Percentiles rank a stretch among this genome's conserved stretches.
These are phyloP conservation scores for Dusona sp. DNA, from an alignment of 2,888 invertebrate genomes.

Conservation along the genomic window DNA sequence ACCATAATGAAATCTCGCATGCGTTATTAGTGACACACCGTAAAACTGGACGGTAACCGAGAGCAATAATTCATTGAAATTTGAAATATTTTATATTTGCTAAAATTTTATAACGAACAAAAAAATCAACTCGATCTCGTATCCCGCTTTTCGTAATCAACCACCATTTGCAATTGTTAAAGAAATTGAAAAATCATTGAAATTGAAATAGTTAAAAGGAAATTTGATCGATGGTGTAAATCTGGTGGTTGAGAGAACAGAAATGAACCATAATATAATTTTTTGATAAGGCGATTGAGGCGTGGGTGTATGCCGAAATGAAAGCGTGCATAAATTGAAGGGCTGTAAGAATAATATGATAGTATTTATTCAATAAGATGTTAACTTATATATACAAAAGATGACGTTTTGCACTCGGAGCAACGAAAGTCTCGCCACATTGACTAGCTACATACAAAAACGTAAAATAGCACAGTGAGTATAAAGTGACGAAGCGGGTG, in stretches of 20 bases:
- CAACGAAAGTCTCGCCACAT: conserved; percentile 75
- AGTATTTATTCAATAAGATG: conserved; percentile 83
- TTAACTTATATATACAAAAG: conserved; percentile 84
- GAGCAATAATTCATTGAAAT: conserved; percentile 35
- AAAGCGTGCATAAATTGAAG: conserved; percentile 77
- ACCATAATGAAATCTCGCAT: conserved; percentile 44
- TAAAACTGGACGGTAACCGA: conserved; percentile 22
- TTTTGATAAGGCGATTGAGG: conserved; percentile 23
- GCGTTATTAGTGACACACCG: conserved; percentile 58
- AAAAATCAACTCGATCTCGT: conserved; percentile 20
- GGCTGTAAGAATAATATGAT: conserved; percentile 82
- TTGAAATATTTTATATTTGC: neutral
- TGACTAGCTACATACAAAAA: conserved; percentile 77
- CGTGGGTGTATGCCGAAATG: conserved; percentile 70
- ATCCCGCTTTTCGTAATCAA: neutral
- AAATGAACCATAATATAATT: conserved; percentile 20
- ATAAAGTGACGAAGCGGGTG: conserved; percentile 77
- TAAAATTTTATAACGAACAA: neutral
- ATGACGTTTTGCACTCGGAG: conserved; percentile 80
- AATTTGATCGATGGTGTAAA: no score
- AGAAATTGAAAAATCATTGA: neutral
- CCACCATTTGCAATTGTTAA: neutral
- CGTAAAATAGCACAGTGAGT: conserved; percentile 71
- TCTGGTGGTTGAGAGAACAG: neutral
- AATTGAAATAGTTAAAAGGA: neutral